Conservation (phyloP, 2,797 vertebrate genomes). For the Artibeus lituratus region DNA sequence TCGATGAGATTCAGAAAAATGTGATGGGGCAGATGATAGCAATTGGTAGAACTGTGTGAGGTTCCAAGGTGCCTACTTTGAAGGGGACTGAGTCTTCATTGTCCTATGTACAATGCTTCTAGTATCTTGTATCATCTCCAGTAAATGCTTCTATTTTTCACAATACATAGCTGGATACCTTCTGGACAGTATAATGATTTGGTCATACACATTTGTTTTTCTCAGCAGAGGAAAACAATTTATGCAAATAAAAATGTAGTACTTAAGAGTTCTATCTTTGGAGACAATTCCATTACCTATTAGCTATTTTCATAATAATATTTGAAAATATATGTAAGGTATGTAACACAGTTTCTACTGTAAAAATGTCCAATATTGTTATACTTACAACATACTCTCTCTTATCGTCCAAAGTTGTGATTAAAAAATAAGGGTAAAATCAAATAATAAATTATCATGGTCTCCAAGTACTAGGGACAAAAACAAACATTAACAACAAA, state of each 20-base stretch:
- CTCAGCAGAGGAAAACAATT: not conserved
- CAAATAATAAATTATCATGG: not conserved
- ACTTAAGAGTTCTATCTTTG: not conserved
- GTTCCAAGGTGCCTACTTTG: no score
- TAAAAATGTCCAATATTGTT: not conserved
- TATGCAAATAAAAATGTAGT: not conserved
- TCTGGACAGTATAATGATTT: not conserved
- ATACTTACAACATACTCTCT: not conserved
- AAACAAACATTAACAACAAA: not conserved
- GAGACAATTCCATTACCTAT: not conserved
- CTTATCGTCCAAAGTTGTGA: not conserved
- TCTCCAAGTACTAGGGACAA: not conserved
- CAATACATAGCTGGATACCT: no score
- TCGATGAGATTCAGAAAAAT: no score
- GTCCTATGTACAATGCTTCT: no score
- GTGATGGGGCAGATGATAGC: no score
- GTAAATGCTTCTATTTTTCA: no score
- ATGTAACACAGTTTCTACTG: not conserved
- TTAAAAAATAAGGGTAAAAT: not conserved
- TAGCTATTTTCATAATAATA: not conserved
- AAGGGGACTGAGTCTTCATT: no score
- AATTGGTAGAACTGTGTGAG: no score
- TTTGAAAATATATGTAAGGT: not conserved
- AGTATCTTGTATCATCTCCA: no score
- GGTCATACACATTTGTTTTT: not conserved